A percentile compares a stretch with the other conserved stretches of the same genome.
Evolutionary conservation across 2,113 vertebrate genomes (phyloP).

Genomic region (Sinosuthora webbiana): DNA sequence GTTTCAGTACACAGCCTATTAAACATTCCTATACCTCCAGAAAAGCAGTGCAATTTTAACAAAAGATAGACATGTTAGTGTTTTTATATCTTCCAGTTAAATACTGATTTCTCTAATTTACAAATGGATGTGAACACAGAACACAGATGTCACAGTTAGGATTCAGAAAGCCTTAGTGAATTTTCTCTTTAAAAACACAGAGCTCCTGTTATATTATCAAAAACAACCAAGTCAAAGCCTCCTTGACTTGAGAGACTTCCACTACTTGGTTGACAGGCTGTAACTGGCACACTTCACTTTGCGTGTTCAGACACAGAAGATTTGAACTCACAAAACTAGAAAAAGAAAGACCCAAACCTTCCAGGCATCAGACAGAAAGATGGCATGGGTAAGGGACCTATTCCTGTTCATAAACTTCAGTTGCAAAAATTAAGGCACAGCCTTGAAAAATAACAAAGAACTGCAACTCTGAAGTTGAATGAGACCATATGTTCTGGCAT

Average conservation of each 20-base stretch:
- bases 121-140: background rate
- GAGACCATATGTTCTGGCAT: background rate
- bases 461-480: background rate
- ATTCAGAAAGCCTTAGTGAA: background rate
- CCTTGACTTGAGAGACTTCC: background rate
- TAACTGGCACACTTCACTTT: background rate
- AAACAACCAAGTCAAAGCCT: background rate
- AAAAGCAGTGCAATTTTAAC: background rate
- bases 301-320: fast-evolving
- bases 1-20: background rate
- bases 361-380: background rate
- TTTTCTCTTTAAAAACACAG: background rate
- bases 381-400: background rate
- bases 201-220: background rate
- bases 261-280: background rate
- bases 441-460: background rate
- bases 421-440: background rate
- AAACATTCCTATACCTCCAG: background rate
- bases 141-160: background rate
- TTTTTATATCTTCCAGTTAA: background rate
- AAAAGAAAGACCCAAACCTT: background rate
- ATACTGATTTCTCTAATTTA: background rate
- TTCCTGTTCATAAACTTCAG: background rate
- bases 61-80: background rate
- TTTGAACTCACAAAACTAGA: background rate